Conservation (phyloP, 2,113 vertebrate species). For the Equus quagga region DNA sequence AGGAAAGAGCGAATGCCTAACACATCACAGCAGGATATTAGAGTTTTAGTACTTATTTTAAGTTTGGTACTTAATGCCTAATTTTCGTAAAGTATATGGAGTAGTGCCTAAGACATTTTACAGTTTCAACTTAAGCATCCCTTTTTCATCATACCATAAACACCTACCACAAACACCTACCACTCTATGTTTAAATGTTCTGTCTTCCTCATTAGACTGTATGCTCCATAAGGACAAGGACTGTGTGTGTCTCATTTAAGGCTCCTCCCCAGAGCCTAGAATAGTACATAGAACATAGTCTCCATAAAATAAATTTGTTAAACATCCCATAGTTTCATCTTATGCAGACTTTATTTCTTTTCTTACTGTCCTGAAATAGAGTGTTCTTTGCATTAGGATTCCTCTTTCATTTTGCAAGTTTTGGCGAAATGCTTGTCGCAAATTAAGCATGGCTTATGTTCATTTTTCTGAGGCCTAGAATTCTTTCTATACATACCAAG, state of each 20-base stretch:
- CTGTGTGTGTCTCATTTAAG: neutral
- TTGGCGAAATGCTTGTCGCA: neutral
- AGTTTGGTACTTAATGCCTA: neutral
- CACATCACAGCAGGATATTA: neutral
- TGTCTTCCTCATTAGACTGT: neutral
- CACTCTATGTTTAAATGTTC: neutral
- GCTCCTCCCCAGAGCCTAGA: neutral
- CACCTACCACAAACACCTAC: neutral
- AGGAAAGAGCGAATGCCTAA: neutral
- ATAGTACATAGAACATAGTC: neutral
- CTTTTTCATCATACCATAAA: neutral
- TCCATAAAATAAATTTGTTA: neutral
- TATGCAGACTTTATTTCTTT: neutral
- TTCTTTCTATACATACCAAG: neutral
- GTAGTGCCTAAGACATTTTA: neutral
- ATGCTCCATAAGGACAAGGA: neutral
- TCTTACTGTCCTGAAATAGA: neutral
- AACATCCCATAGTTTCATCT: neutral
- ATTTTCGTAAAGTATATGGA: neutral
- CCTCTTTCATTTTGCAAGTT: constrained; percentile 34
- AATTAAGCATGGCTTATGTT: neutral
- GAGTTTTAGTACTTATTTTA: neutral
- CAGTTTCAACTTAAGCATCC: neutral
- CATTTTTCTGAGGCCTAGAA: neutral
- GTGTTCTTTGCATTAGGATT: constrained; percentile 17